These are phyloP conservation scores for Papilio machaon DNA, from an alignment of 1,140 invertebrate genomes.

Conservation along the genomic window DNA sequence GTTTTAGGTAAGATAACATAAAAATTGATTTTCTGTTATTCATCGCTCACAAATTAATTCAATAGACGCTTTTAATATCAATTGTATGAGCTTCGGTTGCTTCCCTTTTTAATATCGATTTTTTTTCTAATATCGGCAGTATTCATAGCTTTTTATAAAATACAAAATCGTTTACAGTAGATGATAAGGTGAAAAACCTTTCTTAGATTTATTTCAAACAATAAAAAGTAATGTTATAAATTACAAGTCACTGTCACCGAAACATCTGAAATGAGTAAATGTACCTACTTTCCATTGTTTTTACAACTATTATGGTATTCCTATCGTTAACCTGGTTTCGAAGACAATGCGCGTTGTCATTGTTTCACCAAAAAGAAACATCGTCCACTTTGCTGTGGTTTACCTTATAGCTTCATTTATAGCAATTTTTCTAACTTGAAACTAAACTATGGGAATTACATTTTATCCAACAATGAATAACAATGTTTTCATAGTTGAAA, in stretches of 20 bases:
- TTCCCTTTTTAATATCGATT: neutral
- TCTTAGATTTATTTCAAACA: constrained; percentile 8
- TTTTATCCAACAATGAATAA: too few species aligned
- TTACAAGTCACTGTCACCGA: constrained; percentile 11
- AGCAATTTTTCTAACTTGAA: neutral
- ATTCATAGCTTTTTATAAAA: neutral
- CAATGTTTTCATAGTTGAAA: too few species aligned
- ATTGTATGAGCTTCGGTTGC: neutral
- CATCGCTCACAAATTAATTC: neutral
- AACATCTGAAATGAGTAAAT: constrained; percentile 6
- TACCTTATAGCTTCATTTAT: neutral
- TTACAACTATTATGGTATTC: constrained; percentile 35
- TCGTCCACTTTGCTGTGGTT: neutral
- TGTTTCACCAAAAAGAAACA: constrained; percentile 30
- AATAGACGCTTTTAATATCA: neutral
- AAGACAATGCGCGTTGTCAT: constrained; percentile 34
- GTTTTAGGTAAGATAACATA: too few species aligned
- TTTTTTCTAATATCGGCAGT: neutral
- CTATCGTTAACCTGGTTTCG: constrained; percentile 38
- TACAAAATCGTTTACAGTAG: neutral
- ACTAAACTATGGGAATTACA: neutral
- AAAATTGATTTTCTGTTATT: neutral
- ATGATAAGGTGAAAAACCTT: neutral
- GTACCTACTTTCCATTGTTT: constrained; percentile 34
- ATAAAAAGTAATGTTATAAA: constrained; percentile 15